Conservation (phyloP, 2,888 invertebrate genomes). For the Spicauda simplicius region DNA sequence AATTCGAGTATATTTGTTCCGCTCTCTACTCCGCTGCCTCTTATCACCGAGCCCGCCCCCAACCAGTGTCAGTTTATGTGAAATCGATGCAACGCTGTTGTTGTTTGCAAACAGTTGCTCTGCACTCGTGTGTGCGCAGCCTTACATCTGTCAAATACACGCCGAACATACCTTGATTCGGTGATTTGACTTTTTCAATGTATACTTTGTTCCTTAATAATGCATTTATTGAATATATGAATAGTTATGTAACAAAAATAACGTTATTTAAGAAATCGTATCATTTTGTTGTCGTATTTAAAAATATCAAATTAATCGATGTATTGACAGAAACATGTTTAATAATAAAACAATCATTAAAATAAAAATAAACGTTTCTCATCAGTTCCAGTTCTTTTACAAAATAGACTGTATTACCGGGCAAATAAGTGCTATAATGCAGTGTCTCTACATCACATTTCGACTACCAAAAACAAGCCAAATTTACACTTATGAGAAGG, state of each 20-base stretch:
- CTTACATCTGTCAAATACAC: constrained; percentile 46
- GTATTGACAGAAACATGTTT: not conserved
- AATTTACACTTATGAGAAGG: constrained; percentile 18
- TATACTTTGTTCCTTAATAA: not conserved
- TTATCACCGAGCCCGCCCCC: constrained; percentile 27
- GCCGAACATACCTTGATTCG: constrained; percentile 20
- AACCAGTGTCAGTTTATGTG: constrained; percentile 71
- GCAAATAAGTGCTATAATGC: not conserved
- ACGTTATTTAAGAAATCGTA: no score
- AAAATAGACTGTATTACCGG: not conserved
- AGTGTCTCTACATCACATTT: not conserved
- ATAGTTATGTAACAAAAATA: no score
- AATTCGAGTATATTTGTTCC: constrained; percentile 30
- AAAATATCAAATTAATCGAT: no score
- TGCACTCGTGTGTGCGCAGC: constrained; percentile 39
- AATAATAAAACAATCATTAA: not conserved
- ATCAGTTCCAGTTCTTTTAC: no score
- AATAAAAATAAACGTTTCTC: no score
- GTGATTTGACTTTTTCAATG: not conserved
- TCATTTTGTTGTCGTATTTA: no score
- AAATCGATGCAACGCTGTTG: constrained; percentile 82
- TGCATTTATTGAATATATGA: no score
- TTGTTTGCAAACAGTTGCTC: constrained; percentile 78
- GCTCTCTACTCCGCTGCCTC: constrained; percentile 43
- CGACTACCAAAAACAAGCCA: not conserved